phyloP scores from a whole-genome alignment of 2,888 invertebrate genomes.

The Chymomyza caudatula region DNA sequence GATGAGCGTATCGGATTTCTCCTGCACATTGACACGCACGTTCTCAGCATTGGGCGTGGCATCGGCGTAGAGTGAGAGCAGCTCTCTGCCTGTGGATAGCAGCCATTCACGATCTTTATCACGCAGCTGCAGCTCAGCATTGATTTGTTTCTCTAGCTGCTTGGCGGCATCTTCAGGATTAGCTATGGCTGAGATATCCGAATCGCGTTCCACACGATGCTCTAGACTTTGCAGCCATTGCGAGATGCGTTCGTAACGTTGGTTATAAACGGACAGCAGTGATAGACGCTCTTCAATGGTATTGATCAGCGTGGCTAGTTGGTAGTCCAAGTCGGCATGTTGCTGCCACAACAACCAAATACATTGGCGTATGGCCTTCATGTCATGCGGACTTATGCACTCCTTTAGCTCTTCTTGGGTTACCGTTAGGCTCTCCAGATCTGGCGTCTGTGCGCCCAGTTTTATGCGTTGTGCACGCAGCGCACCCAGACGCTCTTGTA shows the following conservation, averaged over 20 bases:
- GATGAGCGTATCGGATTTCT: conserved; percentile 81
- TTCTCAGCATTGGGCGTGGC: conserved; percentile 82
- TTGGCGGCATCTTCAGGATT: conserved; percentile 87
- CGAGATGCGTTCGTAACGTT: conserved; percentile 82
- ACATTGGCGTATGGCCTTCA: conserved; percentile 87
- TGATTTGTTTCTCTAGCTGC: conserved; percentile 85
- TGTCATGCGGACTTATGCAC: conserved; percentile 89
- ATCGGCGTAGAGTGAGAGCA: conserved; percentile 82
- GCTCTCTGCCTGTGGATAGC: conserved; percentile 82
- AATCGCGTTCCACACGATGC: conserved; percentile 82
- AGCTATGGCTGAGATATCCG: conserved; percentile 79
- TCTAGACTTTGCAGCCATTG: conserved; percentile 86
- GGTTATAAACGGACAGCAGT: conserved; percentile 85
- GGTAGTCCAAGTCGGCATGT: conserved; percentile 88
- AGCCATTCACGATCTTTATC: conserved; percentile 90
- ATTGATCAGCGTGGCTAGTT: conserved; percentile 85
- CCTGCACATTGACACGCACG: conserved; percentile 81
- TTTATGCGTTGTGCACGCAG: conserved; percentile 82
- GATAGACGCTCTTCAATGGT: conserved; percentile 86
- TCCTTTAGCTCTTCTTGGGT: conserved; percentile 91
- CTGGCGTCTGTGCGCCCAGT: conserved; percentile 78
- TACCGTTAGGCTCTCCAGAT: conserved; percentile 85
- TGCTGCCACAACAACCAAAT: conserved; percentile 89
- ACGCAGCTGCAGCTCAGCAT: conserved; percentile 86
- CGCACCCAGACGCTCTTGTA: conserved; percentile 83